These are phyloP conservation scores for Nettapus auritus DNA, from an alignment of 2,113 vertebrate genomes.

Conservation along the genomic window DNA sequence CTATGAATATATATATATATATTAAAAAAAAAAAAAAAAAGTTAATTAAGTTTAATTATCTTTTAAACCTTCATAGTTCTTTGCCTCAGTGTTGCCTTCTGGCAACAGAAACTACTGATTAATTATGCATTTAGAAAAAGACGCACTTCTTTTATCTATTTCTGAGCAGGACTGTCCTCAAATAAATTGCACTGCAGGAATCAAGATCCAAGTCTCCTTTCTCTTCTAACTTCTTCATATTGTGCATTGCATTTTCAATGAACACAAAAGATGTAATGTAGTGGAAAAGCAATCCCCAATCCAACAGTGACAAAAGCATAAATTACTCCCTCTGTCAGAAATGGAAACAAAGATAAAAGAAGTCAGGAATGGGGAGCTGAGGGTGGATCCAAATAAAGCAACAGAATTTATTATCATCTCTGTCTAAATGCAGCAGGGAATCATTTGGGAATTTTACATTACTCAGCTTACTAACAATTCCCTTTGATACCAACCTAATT, in stretches of 20 bases:
- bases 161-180: not conserved
- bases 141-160: not conserved
- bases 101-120: not conserved
- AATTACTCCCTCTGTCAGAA: not conserved
- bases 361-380: not conserved
- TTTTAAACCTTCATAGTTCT: not conserved
- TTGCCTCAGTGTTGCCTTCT: not conserved
- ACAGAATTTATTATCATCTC: not conserved
- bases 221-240: not conserved
- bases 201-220: not conserved
- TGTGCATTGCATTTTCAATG: not conserved
- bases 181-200: not conserved
- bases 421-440: not conserved
- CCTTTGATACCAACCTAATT: not conserved
- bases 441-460: not conserved
- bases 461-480: not conserved
- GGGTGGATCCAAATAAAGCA: not conserved
- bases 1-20: too few species aligned
- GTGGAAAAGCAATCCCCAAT: not conserved
- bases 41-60: not conserved
- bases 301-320: not conserved
- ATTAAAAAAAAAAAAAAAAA: not conserved
- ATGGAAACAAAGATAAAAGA: not conserved
- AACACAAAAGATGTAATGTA: not conserved
- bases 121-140: conserved; percentile 17